Evolutionary conservation across 1,140 invertebrate genomes (phyloP), one percentile per base, ranked within the genome.

Genomic region (Leptopilina boulardi): DNA sequence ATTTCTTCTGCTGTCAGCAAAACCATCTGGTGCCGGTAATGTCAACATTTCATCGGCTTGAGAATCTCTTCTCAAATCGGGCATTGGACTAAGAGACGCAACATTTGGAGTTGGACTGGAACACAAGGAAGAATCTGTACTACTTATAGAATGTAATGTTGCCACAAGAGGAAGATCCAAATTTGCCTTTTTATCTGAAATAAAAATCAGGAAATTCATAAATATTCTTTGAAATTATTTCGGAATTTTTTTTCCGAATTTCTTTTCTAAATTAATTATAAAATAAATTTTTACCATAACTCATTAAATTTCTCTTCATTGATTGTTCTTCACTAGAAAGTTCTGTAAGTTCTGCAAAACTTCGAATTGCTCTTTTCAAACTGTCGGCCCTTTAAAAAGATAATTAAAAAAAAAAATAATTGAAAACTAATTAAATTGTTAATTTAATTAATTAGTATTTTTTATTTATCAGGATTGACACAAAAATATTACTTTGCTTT

Each of bases 361-460:
- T 95, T 80, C 95, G 92, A 38, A 98, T 94, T 70, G 97, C 97
- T 83, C 96, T 94, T 85, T 98, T 98, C 77, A 98, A 93, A 91
- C 97, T 98, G 87, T 98, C 93, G 2, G 94, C 94, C 71, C 95
- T 89, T 38, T 9, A 38, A 38, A n/a, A 34, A 38, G 2, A 38
- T 38, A 38, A 38, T 8, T 9, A 9, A 4, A 38, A 34, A 71
- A 71, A 80, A 79, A 76, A 78, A 75, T 11, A 47, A 76, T 34
- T 56, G 77, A 71, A 23, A 44, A 51, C 70, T 23, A 5, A 6
- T 21, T 44, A 21, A 66, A n/a, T n/a, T n/a, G n/a, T n/a, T n/a
- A n/a, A n/a, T n/a, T n/a, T n/a, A n/a, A n/a, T n/a, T n/a, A n/a
- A n/a, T n/a, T n/a, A n/a, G n/a, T n/a, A n/a, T n/a, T n/a, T n/a